Evolutionary conservation across 2,797 vertebrate species (phyloP).

Genomic region (Chromis chromis): DNA sequence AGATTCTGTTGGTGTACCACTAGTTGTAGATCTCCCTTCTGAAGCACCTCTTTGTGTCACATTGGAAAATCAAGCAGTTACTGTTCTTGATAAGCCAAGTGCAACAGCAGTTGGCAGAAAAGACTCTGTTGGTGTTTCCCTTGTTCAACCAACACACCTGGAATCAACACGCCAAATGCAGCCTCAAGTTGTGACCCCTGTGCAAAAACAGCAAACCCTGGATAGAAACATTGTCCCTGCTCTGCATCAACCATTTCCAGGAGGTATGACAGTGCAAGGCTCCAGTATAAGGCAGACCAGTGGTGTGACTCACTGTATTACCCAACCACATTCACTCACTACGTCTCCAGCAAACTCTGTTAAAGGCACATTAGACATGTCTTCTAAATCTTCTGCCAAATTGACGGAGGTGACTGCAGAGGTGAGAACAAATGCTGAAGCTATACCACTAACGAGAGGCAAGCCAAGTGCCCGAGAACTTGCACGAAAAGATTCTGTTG

Average conservation of each 20-base stretch:
- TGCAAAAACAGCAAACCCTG: slow-evolving; percentile 25
- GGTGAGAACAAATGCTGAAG: slow-evolving; percentile 42
- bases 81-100: slow-evolving; percentile 75
- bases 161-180: slow-evolving; percentile 38
- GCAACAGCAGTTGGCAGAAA: slow-evolving; percentile 55
- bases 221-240: slow-evolving; percentile 21
- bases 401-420: slow-evolving; percentile 20
- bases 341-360: slow-evolving; percentile 72
- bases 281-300: slow-evolving; percentile 19
- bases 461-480: slow-evolving; percentile 62
- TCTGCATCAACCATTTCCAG: slow-evolving; percentile 23
- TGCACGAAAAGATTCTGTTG: slow-evolving; percentile 63
- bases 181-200: slow-evolving; percentile 18
- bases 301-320: slow-evolving; percentile 18
- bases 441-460: slow-evolving; percentile 65
- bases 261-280: not conserved
- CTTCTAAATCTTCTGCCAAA: slow-evolving; percentile 53
- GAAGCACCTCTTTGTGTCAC: slow-evolving; percentile 29
- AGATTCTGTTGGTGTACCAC: slow-evolving; percentile 67
- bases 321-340: slow-evolving; percentile 15
- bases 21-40: slow-evolving; percentile 63
- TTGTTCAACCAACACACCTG: slow-evolving; percentile 63
- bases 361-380: slow-evolving; percentile 79
- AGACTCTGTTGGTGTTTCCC: slow-evolving; percentile 70
- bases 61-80: slow-evolving; percentile 56